Percentiles rank a stretch among this genome's conserved stretches.
Evolutionary conservation across 2,888 invertebrate genomes (phyloP).

Genomic region (Drosophila greeni): DNA sequence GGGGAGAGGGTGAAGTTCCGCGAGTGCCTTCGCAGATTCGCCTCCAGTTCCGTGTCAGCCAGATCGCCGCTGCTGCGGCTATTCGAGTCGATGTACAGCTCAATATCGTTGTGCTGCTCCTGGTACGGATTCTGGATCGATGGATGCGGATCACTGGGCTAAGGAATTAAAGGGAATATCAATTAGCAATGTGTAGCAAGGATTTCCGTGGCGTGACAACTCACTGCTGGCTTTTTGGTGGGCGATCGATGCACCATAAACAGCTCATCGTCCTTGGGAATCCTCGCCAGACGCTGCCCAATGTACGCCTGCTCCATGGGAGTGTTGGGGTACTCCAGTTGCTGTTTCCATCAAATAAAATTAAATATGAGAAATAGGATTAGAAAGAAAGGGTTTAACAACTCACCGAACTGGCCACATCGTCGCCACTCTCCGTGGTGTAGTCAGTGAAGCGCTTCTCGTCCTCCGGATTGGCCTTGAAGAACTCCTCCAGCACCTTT

Average conservation of each 20-base stretch:
- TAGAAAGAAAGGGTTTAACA: too few relatives aligned
- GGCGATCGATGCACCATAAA: slow-evolving; percentile 77
- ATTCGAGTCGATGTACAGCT: slow-evolving; percentile 78
- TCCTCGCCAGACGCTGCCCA: slow-evolving; percentile 78
- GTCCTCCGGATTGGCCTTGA: slow-evolving; percentile 85
- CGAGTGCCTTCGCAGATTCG: slow-evolving; percentile 81
- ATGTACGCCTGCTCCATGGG: slow-evolving; percentile 74
- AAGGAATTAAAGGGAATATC: neutral
- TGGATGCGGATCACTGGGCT: slow-evolving; percentile 62
- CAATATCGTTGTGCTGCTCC: slow-evolving; percentile 78
- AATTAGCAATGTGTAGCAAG: too few relatives aligned
- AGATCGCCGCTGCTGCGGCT: slow-evolving; percentile 78
- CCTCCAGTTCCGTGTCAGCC: slow-evolving; percentile 77
- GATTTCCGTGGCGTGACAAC: neutral
- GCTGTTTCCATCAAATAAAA: slow-evolving; percentile 4
- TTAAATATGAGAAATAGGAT: neutral
- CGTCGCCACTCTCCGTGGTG: slow-evolving; percentile 76
- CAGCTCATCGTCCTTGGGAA: slow-evolving; percentile 78
- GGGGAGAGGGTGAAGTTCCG: slow-evolving; percentile 94
- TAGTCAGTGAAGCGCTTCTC: slow-evolving; percentile 79
- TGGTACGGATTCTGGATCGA: slow-evolving; percentile 55
- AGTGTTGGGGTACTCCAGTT: slow-evolving; percentile 28
- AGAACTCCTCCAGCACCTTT: slow-evolving; percentile 94
- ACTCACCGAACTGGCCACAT: slow-evolving; percentile 76
- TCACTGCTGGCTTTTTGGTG: slow-evolving; percentile 73